Evolutionary conservation across 2,113 vertebrate species (phyloP), one percentile per base, ranked within the genome.

Genomic region (Pluvianellus socialis): DNA sequence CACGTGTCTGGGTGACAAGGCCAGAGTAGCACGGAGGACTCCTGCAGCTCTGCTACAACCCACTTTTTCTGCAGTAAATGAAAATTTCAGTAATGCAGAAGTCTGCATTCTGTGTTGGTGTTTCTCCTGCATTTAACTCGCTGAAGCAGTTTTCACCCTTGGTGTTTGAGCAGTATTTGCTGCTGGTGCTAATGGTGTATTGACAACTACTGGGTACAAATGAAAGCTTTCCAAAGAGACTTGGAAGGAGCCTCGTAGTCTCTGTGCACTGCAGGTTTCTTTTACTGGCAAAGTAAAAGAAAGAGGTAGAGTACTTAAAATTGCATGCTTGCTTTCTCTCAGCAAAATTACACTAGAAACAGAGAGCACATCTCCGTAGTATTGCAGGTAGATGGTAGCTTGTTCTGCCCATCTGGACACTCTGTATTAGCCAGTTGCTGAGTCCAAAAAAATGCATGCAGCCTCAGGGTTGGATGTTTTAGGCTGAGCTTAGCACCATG

Each of bases 361-460:
- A 45, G 63, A 30, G 38, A 11, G 27, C 30, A 10, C 32, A 20
- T 26, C 30, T 79, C 9, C 1, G 1, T 38, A 23, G 23, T 16
- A 5, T 9, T 32, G 21, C 14, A 12, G 9, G 28, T 40, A 23
- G 30, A 9, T 63, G 66, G 16, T 18, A 38, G 30, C 45, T 85
- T 2, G 1, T 16, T 83, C 52, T 58, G 8, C 26, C 49, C n/a
- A 13, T 55, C 45, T 81, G 49, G 3, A 4, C 4, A 3, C n/a
- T 67, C 4, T 44, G 32, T 28, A 27, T 42, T 33, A 61, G 28
- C 20, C 70, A 33, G 26, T 20, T 71, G 19, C 19, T 72, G 26
- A 49, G 32, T 30, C n/a, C 3, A 26, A 45, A 72, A 74, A 49
- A 15, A 5, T 12, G 10, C 3, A 7, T 1, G 2, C 3, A 3